Base-by-base conservation (phyloP, 2,888 invertebrate species). In the Bedellia somnulentella region DNA sequence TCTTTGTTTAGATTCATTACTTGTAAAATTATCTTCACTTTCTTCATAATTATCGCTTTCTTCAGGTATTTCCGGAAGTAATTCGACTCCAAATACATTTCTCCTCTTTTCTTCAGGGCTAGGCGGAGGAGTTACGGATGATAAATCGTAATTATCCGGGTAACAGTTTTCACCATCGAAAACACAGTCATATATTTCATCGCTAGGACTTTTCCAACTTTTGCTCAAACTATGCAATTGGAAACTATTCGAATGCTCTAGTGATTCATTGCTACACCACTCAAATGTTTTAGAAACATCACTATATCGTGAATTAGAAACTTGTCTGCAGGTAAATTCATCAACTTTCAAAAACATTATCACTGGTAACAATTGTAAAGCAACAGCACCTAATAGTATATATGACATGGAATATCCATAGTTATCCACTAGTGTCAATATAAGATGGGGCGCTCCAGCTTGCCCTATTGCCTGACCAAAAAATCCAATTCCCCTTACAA, bases 61-160 rank as follows among this genome's bases (percentile, higher is more conserved):
- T 47, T 79, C 79, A 3, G 70, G 68, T 47, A 79, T 79, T 50
- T 77, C 70, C 14, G 79, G 78, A 32, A 79, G 47, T 43, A 78
- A 71, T 44, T 78, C 70, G 24, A 78, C 73, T 3, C 78, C 78
- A 39, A 68, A 71, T 24, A 73, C 57, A 37, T 70, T 75, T 45
- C 66, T 58, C 30, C 67, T 53, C 35, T 62, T 75, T 40, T 76
- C 73, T 40, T 76, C 75, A 9, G 70, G 70, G 37, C 68, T 70
- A 12, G 68, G 68, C 4, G 70, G 73, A 21, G 71, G 71, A 8
- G 71, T 73, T 13, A 64, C 58, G 18, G 64, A 73, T 15, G 33
- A 15, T 9, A 16, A 21, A n/a, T n/a, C n/a, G n/a, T n/a, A n/a
- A 15, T 12, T 43, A 18, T 59, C 51, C 23, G 51, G 44, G 17